phyloP scores from a whole-genome alignment of 2,888 invertebrate genomes.

The Leucoma salicis region DNA sequence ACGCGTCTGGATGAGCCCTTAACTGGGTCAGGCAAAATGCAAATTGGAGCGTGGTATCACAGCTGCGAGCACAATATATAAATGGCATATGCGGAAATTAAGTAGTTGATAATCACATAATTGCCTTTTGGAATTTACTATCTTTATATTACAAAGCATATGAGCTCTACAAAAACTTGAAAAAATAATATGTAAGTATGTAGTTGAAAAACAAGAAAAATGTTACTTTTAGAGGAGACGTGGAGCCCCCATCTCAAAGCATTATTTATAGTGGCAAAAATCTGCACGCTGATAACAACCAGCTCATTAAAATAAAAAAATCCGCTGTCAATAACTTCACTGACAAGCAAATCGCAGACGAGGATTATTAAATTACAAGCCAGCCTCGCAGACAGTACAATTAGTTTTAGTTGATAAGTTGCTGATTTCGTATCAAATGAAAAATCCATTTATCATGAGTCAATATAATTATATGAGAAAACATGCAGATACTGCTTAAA shows the following conservation, averaged over 20 bases:
- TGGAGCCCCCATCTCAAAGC: background rate
- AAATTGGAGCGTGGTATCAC: slow-evolving; percentile 8
- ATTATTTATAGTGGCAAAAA: slow-evolving; percentile 43
- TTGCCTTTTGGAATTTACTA: too few species aligned
- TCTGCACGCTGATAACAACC: slow-evolving; percentile 32
- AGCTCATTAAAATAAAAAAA: slow-evolving; percentile 52
- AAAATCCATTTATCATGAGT: too few species aligned
- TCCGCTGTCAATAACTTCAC: slow-evolving; percentile 49
- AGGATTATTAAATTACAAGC: slow-evolving; percentile 30
- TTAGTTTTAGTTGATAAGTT: slow-evolving; percentile 19
- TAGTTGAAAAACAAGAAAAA: too few species aligned
- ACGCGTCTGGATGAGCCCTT: slow-evolving; percentile 38
- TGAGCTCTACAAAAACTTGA: too few species aligned
- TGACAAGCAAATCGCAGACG: slow-evolving; percentile 38
- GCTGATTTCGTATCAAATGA: slow-evolving; percentile 9
- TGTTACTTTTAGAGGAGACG: too few species aligned
- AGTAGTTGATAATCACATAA: too few species aligned
- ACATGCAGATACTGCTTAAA: too few species aligned
- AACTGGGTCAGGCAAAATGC: slow-evolving; percentile 45
- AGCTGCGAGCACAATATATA: background rate
- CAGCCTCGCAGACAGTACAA: slow-evolving; percentile 13
- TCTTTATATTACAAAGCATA: too few species aligned
- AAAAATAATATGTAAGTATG: too few species aligned
- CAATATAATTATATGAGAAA: too few species aligned
- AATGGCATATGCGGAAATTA: too few species aligned